Conservation (phyloP, 2,113 vertebrate genomes). For the Hystrix cristata region DNA sequence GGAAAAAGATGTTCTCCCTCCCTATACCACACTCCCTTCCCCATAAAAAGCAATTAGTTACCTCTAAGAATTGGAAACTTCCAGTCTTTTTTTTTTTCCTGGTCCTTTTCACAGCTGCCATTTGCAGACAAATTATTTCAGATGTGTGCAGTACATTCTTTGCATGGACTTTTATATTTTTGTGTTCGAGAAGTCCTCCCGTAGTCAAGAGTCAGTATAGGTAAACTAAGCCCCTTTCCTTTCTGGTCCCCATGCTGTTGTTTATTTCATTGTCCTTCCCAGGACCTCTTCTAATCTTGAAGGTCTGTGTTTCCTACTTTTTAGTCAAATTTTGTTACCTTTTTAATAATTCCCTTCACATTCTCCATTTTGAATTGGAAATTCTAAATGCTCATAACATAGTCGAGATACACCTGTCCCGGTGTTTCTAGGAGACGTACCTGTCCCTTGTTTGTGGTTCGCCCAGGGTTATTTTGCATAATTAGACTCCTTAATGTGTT, state of each 20-base stretch:
- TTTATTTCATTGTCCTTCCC: background rate
- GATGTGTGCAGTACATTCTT: slow-evolving; percentile 87
- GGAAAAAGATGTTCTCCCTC: background rate
- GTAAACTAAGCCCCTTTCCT: slow-evolving; percentile 1
- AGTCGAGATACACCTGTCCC: background rate
- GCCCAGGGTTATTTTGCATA: slow-evolving; percentile 44
- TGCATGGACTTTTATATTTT: slow-evolving; percentile 80
- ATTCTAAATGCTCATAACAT: slow-evolving; percentile 19
- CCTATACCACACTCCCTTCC: slow-evolving; percentile 47
- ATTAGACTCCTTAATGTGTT: slow-evolving; percentile 53
- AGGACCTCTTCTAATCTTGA: slow-evolving; percentile 38
- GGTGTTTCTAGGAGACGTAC: background rate
- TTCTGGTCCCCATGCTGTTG: background rate
- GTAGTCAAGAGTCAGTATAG: slow-evolving; percentile 30
- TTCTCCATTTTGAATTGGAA: slow-evolving; percentile 21
- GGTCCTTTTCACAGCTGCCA: slow-evolving; percentile 80
- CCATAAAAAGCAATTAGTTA: slow-evolving; percentile 5
- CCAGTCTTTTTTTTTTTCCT: background rate
- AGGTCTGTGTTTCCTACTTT: slow-evolving; percentile 27
- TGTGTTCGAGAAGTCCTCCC: slow-evolving; percentile 68
- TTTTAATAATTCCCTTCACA: background rate
- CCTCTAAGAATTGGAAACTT: slow-evolving; percentile 72
- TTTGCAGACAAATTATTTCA: slow-evolving; percentile 88
- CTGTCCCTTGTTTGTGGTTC: slow-evolving; percentile 33
- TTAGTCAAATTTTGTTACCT: background rate